A percentile compares a stretch with the other conserved stretches of the same genome.
Evolutionary conservation across 2,113 vertebrate species (phyloP).

Genomic region (Macaca mulatta): DNA sequence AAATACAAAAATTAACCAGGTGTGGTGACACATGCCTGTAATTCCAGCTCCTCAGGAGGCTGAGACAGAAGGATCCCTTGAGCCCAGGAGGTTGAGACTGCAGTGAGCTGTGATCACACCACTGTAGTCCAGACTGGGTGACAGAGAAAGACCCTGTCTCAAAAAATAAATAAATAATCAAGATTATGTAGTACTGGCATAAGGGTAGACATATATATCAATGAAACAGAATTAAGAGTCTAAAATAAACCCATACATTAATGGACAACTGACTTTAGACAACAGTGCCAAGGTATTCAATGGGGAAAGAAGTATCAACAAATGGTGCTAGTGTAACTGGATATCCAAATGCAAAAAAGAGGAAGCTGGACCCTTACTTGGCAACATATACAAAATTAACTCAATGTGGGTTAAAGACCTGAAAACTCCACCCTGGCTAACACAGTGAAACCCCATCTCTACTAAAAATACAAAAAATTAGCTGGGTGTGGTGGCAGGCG

Average conservation of each 20-base stretch:
- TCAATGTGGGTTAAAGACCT: not conserved
- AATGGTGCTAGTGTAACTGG: not conserved
- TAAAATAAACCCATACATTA: not conserved
- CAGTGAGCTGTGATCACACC: no score
- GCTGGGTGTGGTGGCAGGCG: rapidly evolving
- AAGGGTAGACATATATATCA: not conserved
- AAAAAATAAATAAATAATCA: not conserved
- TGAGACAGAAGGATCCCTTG: no score
- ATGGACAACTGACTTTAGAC: not conserved
- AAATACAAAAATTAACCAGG: no score
- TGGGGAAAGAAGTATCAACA: not conserved
- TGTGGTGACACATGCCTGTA: no score
- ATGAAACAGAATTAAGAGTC: not conserved
- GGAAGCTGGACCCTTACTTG: not conserved
- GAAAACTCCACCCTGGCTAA: not conserved
- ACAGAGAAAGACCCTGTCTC: no score
- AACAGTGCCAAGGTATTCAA: not conserved
- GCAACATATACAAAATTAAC: not conserved
- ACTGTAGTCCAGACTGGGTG: no score
- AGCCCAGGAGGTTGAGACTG: no score
- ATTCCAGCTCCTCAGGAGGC: no score
- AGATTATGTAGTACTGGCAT: not conserved
- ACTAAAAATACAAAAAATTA: not conserved
- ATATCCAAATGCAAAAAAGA: not conserved
- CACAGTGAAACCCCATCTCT: not conserved